These are phyloP conservation scores for Hydractinia symbiolongicarpus DNA, from an alignment of 30 jellyfish, hydroid and myxozoan genomes.

Conservation along the genomic window DNA sequence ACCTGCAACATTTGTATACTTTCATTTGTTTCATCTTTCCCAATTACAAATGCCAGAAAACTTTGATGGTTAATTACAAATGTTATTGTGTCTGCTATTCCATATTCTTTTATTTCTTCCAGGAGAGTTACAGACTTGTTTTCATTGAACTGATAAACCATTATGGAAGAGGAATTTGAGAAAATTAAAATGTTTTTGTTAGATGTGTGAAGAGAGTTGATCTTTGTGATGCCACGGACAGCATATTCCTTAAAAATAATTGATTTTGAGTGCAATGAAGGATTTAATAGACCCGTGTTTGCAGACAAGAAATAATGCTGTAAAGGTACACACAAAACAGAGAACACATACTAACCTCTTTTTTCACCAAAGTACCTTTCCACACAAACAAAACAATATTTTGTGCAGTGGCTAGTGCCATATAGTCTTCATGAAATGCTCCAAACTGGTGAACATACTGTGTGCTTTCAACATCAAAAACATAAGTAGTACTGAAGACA, in stretches of 20 bases:
- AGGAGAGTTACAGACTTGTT: not conserved
- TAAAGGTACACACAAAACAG: not conserved
- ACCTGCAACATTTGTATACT: slow-evolving; percentile 18
- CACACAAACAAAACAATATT: slow-evolving; percentile 51
- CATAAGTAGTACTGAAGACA: slow-evolving; percentile 40
- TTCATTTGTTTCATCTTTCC: slow-evolving; percentile 14
- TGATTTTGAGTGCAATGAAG: no score
- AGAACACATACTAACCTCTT: slow-evolving; percentile 29
- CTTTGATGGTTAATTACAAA: slow-evolving; percentile 17
- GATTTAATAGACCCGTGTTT: not conserved
- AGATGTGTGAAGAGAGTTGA: not conserved
- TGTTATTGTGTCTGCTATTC: slow-evolving; percentile 46
- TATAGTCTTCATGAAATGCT: slow-evolving; percentile 23
- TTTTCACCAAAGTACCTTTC: slow-evolving; percentile 65
- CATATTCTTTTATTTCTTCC: slow-evolving; percentile 23
- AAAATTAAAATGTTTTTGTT: not conserved
- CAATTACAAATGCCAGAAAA: slow-evolving; percentile 17
- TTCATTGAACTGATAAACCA: not conserved
- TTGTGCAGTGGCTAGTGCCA: slow-evolving; percentile 7
- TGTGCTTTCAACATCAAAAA: slow-evolving; percentile 29
- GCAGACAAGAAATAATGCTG: not conserved
- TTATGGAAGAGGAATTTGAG: not conserved
- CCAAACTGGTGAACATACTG: slow-evolving; percentile 40
- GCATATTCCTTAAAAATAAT: slow-evolving; percentile 4
- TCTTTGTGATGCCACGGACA: not conserved